phyloP scores from a whole-genome alignment of 2,888 invertebrate species.

The Temnothorax unifasciatus region DNA sequence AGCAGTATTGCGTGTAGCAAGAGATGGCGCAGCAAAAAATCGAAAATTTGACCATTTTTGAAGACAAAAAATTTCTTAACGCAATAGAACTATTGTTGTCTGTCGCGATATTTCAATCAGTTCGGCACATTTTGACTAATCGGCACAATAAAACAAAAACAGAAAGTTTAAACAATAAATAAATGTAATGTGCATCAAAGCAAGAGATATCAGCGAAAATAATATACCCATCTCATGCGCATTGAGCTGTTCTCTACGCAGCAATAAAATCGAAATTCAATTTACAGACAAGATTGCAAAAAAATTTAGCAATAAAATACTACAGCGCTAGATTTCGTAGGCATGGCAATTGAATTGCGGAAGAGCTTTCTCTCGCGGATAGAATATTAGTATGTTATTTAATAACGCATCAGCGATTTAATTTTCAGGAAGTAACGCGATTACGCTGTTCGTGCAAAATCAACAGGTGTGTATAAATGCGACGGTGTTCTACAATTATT shows the following conservation, averaged over 20 bases:
- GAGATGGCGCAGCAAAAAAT: too few species aligned
- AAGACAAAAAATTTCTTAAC: too few species aligned
- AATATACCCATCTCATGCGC: neutral
- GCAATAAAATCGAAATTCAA: slow-evolving; percentile 25
- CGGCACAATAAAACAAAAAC: neutral
- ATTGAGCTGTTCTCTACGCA: neutral
- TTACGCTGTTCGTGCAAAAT: neutral
- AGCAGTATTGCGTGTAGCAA: too few species aligned
- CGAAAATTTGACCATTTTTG: too few species aligned
- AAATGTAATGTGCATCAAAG: slow-evolving; percentile 16
- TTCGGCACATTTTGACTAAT: neutral
- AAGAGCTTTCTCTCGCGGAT: neutral
- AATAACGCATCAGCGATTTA: neutral
- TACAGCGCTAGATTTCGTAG: neutral
- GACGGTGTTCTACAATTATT: neutral
- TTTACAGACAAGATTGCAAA: slow-evolving; percentile 29
- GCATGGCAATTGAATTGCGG: neutral
- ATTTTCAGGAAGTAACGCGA: neutral
- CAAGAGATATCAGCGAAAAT: neutral
- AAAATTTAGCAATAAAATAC: too few species aligned
- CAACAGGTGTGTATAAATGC: neutral
- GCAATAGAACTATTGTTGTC: neutral
- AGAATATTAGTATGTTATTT: neutral
- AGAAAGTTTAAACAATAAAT: slow-evolving; percentile 29
- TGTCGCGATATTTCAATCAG: neutral